Conservation (phyloP, 2,797 vertebrate species). For the Bradypus variegatus region DNA sequence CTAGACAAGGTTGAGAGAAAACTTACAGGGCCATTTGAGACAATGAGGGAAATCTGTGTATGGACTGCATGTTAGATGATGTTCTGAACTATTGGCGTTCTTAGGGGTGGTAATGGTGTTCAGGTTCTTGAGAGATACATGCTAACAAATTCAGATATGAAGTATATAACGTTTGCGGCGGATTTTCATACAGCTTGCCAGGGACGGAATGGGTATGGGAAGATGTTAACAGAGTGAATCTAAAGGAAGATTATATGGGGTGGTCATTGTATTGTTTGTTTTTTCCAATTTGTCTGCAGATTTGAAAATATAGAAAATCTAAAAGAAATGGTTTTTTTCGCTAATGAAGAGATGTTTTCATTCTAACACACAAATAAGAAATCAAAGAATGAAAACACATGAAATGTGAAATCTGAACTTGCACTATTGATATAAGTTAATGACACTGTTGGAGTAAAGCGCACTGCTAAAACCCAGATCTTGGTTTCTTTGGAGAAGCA, state of each 20-base stretch:
- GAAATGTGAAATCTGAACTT: constrained; percentile 28
- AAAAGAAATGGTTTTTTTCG: constrained; percentile 7
- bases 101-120: neutral
- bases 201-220: neutral
- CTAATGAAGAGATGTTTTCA: constrained; percentile 19
- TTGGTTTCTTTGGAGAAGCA: constrained; percentile 2
- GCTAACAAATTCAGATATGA: neutral
- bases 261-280: neutral
- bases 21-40: neutral
- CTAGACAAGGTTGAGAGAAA: neutral
- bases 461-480: neutral
- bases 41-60: neutral
- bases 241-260: neutral
- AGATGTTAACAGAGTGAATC: constrained; percentile 11
- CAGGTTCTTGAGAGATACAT: neutral
- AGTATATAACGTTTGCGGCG: neutral
- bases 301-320: neutral
- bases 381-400: neutral
- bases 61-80: neutral
- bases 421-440: constrained; percentile 5
- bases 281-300: neutral
- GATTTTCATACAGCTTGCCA: neutral
- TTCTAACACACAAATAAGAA: neutral
- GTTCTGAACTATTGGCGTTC: neutral
- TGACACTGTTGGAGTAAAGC: neutral